phyloP scores from a whole-genome alignment of 2,113 vertebrate genomes.

The Prinia subflava region DNA sequence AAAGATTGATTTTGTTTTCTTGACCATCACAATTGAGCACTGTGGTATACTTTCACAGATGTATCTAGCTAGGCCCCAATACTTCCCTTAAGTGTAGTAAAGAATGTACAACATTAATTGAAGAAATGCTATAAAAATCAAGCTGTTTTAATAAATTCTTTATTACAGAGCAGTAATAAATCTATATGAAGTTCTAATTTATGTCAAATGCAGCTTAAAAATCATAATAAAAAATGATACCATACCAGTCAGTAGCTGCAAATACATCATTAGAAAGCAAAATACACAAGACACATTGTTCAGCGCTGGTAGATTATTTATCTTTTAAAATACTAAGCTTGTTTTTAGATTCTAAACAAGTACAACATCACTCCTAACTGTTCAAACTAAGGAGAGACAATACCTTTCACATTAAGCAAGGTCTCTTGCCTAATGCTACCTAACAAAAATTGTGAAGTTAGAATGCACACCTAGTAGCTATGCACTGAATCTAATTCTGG shows the following conservation, averaged over 20 bases:
- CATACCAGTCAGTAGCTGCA: not conserved
- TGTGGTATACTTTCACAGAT: not conserved
- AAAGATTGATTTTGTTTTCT: not conserved
- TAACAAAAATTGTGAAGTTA: not conserved
- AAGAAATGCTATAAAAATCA: not conserved
- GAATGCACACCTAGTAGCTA: not conserved
- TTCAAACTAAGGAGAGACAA: not conserved
- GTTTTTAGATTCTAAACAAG: not conserved
- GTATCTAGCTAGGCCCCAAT: not conserved
- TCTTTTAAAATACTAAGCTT: not conserved
- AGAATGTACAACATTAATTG: not conserved
- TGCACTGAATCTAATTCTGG: not conserved
- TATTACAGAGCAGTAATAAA: not conserved
- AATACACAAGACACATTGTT: not conserved
- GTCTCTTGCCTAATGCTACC: not conserved
- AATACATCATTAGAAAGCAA: not conserved
- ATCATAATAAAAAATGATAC: not conserved
- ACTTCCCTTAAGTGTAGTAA: not conserved
- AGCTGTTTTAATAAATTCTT: not conserved
- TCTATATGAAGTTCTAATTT: not conserved
- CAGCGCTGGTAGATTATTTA: not conserved
- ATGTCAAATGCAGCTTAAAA: not conserved
- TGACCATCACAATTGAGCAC: not conserved
- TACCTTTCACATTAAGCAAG: not conserved
- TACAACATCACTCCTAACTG: not conserved